Percentiles rank a stretch among this genome's conserved stretches.
Evolutionary conservation across 2,888 invertebrate species (phyloP).

Genomic region (Apeira syringaria): DNA sequence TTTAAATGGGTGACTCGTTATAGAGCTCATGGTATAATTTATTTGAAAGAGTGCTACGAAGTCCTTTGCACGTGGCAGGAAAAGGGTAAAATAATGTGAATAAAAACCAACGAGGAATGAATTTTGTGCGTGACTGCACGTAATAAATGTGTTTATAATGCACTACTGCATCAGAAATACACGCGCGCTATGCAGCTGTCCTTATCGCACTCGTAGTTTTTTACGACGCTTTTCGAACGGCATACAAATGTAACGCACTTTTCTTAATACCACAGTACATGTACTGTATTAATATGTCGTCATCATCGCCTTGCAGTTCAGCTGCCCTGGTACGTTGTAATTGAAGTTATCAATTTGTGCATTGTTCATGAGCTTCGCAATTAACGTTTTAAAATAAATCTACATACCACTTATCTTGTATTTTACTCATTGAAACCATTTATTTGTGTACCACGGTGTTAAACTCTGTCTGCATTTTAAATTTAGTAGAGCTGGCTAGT

Average conservation of each 20-base stretch:
- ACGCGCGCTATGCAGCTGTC: conserved; percentile 51
- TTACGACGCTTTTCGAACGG: conserved; percentile 40
- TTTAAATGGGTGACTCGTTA: no score
- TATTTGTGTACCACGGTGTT: no score
- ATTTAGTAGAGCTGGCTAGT: no score
- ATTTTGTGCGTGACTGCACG: conserved; percentile 27
- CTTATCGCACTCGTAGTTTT: conserved; percentile 51
- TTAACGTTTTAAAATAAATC: background rate
- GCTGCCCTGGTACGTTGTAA: conserved; percentile 64
- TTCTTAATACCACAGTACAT: conserved; percentile 64
- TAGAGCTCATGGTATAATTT: no score
- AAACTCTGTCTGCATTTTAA: no score
- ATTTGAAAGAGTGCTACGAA: no score
- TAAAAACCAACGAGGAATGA: no score
- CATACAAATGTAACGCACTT: conserved; percentile 61
- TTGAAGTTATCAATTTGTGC: conserved; percentile 52
- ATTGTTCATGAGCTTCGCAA: conserved; percentile 11
- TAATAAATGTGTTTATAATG: conserved; percentile 36
- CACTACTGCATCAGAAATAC: conserved; percentile 48
- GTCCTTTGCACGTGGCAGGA: no score
- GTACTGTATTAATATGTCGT: no score
- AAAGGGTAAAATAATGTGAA: no score
- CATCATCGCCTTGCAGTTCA: conserved; percentile 56
- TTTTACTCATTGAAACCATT: no score
- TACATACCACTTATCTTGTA: background rate